Conservation (phyloP, 2,888 invertebrate species). For the Embidobia sp. region DNA sequence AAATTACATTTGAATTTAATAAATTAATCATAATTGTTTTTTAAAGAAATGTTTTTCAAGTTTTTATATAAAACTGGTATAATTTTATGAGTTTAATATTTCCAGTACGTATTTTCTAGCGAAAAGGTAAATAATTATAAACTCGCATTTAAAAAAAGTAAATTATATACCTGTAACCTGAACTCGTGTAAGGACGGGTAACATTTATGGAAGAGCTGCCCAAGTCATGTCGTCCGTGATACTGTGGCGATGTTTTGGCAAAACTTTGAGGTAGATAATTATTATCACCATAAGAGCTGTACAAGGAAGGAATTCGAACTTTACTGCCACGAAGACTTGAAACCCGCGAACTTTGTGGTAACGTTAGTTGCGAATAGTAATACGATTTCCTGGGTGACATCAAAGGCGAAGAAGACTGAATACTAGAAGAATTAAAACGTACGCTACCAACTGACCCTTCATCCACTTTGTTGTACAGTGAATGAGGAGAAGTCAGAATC, state of each 20-base stretch:
- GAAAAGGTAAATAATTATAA: too few relatives aligned
- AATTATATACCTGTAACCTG: slow-evolving; percentile 20
- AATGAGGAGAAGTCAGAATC: neutral
- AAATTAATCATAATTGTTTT: too few relatives aligned
- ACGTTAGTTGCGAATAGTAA: slow-evolving; percentile 5
- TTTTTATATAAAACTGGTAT: too few relatives aligned
- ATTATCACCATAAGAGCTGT: slow-evolving; percentile 5
- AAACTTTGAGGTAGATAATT: slow-evolving; percentile 45
- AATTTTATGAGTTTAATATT: too few relatives aligned
- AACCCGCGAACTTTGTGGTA: slow-evolving; percentile 23
- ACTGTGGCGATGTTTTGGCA: slow-evolving; percentile 26
- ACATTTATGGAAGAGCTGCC: slow-evolving; percentile 8
- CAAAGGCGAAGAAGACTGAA: slow-evolving; percentile 29
- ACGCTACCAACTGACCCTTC: too few relatives aligned
- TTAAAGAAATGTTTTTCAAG: too few relatives aligned
- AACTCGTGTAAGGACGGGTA: slow-evolving; percentile 23
- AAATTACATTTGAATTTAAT: too few relatives aligned
- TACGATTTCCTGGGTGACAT: slow-evolving; percentile 27
- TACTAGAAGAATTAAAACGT: too few relatives aligned
- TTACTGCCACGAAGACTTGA: slow-evolving; percentile 4
- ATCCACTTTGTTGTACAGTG: slow-evolving; percentile 4
- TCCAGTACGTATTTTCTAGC: too few relatives aligned
- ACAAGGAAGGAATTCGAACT: slow-evolving; percentile 16
- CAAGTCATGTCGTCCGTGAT: slow-evolving; percentile 15
- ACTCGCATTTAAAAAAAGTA: too few relatives aligned